phyloP scores from a whole-genome alignment of 2,797 vertebrate species.

The Tolypeutes matacus region DNA sequence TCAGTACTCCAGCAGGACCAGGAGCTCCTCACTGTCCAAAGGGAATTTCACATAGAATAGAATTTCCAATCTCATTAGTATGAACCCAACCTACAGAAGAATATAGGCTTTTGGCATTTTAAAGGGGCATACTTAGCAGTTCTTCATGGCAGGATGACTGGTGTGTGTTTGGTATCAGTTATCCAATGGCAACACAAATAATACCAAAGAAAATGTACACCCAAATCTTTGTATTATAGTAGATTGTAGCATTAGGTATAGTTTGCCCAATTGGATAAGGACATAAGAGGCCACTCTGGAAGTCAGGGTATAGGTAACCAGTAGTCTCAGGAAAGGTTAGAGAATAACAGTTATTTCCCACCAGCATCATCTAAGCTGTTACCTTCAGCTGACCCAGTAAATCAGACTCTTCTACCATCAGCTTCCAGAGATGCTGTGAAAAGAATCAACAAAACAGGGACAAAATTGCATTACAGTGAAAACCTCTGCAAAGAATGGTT shows the following conservation, averaged over 20 bases:
- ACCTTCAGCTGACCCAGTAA: slow-evolving; percentile 98
- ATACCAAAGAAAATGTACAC: slow-evolving; percentile 20
- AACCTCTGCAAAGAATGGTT: slow-evolving; percentile 6
- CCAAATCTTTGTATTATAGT: neutral
- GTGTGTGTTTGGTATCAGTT: neutral
- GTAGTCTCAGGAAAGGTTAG: neutral
- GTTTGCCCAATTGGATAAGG: neutral
- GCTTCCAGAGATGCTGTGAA: slow-evolving; percentile 96
- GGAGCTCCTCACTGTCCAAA: neutral
- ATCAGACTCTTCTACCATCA: slow-evolving; percentile 98
- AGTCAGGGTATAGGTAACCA: neutral
- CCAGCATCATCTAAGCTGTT: slow-evolving; percentile 66
- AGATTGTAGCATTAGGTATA: neutral
- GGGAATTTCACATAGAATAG: neutral
- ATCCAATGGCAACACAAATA: neutral
- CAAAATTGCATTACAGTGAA: slow-evolving; percentile 55
- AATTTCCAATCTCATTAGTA: neutral
- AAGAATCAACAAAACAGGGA: slow-evolving; percentile 62
- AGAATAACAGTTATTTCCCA: neutral
- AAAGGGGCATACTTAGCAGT: slow-evolving; percentile 5
- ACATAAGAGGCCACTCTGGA: neutral
- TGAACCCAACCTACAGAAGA: slow-evolving; percentile 6
- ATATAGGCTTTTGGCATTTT: slow-evolving; percentile 14
- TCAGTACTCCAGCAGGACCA: slow-evolving; percentile 29
- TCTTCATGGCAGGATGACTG: neutral